These are phyloP conservation scores for Xenopus petersii DNA, from an alignment of 2,797 vertebrate genomes.

Conservation along the genomic window DNA sequence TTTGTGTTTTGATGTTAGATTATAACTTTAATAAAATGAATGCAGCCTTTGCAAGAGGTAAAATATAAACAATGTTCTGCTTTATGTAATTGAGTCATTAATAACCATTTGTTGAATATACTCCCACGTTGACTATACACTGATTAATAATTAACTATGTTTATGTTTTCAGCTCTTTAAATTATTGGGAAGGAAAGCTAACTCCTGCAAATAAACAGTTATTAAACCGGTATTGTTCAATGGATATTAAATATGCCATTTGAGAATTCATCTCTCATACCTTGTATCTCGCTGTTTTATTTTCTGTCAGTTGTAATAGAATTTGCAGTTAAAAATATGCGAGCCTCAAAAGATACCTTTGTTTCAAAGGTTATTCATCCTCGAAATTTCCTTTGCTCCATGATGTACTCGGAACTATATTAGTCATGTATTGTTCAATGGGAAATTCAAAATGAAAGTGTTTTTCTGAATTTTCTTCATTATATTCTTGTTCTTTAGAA, in stretches of 20 bases:
- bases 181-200: conserved; percentile 19
- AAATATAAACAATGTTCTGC: conserved; percentile 24
- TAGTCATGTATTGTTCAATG: too few relatives aligned
- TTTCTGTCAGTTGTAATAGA: not conserved
- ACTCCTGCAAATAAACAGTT: conserved; percentile 10
- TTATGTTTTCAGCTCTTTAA: conserved; percentile 29
- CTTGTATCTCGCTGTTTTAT: not conserved
- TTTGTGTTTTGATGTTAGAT: conserved; percentile 22
- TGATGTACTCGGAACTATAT: not conserved
- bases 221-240: not conserved
- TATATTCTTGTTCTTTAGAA: too few relatives aligned
- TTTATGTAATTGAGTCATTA: conserved; percentile 44
- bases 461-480: too few relatives aligned
- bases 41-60: conserved; percentile 14
- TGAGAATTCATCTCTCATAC: conserved; percentile 9
- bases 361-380: not conserved
- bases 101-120: conserved; percentile 42
- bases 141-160: conserved; percentile 43
- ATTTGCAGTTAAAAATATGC: conserved; percentile 3
- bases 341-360: not conserved
- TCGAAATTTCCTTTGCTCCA: not conserved
- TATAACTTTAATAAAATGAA: conserved; percentile 22
- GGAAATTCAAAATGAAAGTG: too few relatives aligned
- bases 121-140: conserved; percentile 38
- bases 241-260: not conserved